phyloP scores from a whole-genome alignment of 1,140 invertebrate genomes.

The Colletes gigas region DNA sequence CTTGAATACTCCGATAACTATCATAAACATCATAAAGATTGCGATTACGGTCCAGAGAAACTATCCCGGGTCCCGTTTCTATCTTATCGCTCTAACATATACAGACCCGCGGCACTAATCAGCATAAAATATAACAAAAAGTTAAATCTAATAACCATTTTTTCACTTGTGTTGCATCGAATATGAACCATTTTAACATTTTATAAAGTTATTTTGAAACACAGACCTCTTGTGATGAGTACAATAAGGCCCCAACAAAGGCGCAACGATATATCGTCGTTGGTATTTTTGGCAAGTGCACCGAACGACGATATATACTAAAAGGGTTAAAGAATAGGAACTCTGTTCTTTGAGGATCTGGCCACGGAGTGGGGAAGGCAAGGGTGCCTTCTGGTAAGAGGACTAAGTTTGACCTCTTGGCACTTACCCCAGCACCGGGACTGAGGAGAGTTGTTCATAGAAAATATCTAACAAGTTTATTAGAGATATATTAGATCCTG shows the following conservation, averaged over 20 bases:
- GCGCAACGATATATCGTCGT: conserved; percentile 22
- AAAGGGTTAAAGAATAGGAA: too few species aligned
- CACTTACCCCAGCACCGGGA: too few species aligned
- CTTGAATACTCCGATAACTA: too few species aligned
- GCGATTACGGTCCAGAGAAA: too few species aligned
- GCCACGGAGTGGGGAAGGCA: too few species aligned
- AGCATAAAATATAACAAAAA: conserved; percentile 33
- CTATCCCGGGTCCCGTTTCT: conserved; percentile 7
- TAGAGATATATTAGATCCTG: too few species aligned
- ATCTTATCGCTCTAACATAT: conserved; percentile 23
- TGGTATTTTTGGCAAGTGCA: conserved; percentile 2
- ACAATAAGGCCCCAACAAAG: conserved; percentile 23
- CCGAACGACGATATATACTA: conserved; percentile 7
- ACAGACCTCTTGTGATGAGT: conserved; percentile 27
- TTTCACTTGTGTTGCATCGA: conserved; percentile 28
- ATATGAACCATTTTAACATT: conserved; percentile 28
- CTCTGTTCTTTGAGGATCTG: too few species aligned
- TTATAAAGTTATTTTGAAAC: conserved; percentile 27
- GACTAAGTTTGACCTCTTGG: too few species aligned
- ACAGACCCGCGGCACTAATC: conserved; percentile 14
- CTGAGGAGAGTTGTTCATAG: too few species aligned
- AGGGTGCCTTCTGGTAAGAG: too few species aligned
- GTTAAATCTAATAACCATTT: conserved; percentile 23
- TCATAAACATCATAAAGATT: too few species aligned
- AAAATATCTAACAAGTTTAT: too few species aligned